A percentile compares a stretch with the other conserved stretches of the same genome.
phyloP scores from a whole-genome alignment of 2,888 invertebrate species.

The Pseudoips prasinana region DNA sequence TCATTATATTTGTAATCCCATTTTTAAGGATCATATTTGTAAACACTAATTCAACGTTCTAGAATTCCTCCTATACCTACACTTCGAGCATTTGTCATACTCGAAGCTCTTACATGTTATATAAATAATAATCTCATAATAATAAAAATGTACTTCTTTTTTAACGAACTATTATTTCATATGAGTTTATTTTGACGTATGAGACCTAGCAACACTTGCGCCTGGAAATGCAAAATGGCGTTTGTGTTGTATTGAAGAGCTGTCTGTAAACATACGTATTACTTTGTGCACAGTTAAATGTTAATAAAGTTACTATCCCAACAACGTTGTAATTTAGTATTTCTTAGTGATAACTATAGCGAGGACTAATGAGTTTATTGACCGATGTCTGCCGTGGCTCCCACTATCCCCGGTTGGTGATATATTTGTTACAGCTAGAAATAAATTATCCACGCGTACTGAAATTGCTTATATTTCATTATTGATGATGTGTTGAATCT shows the following conservation, averaged over 20 bases:
- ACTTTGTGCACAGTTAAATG: conserved; percentile 35
- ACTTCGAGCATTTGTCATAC: too few relatives aligned
- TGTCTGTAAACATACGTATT: conserved; percentile 69
- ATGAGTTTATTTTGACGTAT: too few relatives aligned
- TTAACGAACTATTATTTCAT: too few relatives aligned
- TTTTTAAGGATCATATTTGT: too few relatives aligned
- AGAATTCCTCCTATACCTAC: too few relatives aligned
- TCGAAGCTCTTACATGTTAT: too few relatives aligned
- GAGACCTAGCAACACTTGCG: conserved; percentile 22
- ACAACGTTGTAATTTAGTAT: conserved; percentile 35
- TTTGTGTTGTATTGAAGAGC: conserved; percentile 68
- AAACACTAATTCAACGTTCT: too few relatives aligned
- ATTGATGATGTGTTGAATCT: too few relatives aligned
- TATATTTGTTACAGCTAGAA: conserved; percentile 13
- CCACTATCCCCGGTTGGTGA: conserved; percentile 78
- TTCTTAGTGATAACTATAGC: conserved; percentile 53
- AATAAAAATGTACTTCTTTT: too few relatives aligned
- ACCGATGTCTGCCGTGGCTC: conserved; percentile 82
- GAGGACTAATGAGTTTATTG: conserved; percentile 78
- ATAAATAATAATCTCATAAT: too few relatives aligned
- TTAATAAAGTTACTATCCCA: conserved; percentile 22
- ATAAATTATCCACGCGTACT: conserved; percentile 1
- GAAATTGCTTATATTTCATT: conserved; percentile 5
- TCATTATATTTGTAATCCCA: too few relatives aligned
- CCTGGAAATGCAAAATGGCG: conserved; percentile 68